Percentiles rank a stretch among this genome's conserved stretches.
Conservation (phyloP, 1,140 invertebrate genomes). For the Odontomachus brunneus region DNA sequence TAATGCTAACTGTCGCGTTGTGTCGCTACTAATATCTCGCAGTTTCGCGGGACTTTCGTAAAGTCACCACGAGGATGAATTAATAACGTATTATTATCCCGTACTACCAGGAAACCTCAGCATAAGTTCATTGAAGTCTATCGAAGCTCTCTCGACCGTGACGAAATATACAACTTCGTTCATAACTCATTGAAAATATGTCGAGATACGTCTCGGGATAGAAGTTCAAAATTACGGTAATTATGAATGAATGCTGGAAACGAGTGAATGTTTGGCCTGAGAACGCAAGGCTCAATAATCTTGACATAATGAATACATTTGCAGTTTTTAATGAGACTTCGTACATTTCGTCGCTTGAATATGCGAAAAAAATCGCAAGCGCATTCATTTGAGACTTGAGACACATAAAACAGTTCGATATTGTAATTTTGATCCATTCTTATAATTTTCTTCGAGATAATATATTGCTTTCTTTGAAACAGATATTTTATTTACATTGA, state of each 20-base stretch:
- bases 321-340: background rate
- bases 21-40: background rate
- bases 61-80: background rate
- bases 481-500: too few relatives aligned
- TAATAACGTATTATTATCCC: conserved; percentile 4
- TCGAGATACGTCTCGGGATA: background rate
- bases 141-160: background rate
- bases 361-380: too few relatives aligned
- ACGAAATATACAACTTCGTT: conserved; percentile 4
- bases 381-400: too few relatives aligned
- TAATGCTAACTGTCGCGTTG: background rate
- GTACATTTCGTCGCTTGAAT: too few relatives aligned
- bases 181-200: background rate
- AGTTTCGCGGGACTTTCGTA: background rate
- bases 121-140: conserved; percentile 23
- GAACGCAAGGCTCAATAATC: background rate
- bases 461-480: too few relatives aligned
- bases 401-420: too few relatives aligned
- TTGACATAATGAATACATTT: background rate
- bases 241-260: background rate
- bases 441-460: too few relatives aligned
- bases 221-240: conserved; percentile 11
- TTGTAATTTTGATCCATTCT: too few relatives aligned
- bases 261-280: background rate
- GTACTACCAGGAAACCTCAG: background rate